phyloP scores from a whole-genome alignment of 2,797 vertebrate genomes.

The Rhabdomys pumilio region DNA sequence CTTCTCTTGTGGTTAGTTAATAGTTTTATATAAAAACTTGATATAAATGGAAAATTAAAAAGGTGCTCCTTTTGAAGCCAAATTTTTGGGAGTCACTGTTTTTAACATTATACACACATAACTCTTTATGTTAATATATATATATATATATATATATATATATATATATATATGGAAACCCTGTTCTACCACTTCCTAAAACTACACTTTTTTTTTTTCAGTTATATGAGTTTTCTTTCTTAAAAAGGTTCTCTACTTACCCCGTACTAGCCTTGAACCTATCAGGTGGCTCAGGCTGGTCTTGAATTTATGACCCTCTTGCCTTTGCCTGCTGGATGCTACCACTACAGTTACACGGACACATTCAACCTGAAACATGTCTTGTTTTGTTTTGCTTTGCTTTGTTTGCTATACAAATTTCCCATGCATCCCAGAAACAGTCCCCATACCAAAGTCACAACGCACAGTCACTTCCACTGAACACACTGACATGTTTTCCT shows the following conservation, averaged over 20 bases:
- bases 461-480: not conserved
- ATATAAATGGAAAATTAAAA: constrained; percentile 45
- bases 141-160: no score
- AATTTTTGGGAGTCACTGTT: not conserved
- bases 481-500: not conserved
- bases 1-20: not conserved
- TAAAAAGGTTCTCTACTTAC: not conserved
- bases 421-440: not conserved
- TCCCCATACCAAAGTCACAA: not conserved
- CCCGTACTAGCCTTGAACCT: not conserved
- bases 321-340: not conserved
- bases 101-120: not conserved
- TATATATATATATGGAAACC: not conserved
- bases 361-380: not conserved
- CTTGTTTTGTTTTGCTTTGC: no score
- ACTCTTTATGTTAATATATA: not conserved
- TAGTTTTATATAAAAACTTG: constrained; percentile 50
- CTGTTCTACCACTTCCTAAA: not conserved
- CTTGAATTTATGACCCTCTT: constrained; percentile 1
- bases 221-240: not conserved
- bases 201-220: not conserved
- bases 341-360: not conserved
- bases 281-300: not conserved
- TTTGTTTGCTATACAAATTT: not conserved
- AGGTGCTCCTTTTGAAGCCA: constrained; percentile 5